Evolutionary conservation across 1,140 invertebrate genomes (phyloP).

Genomic region (Pissodes strobi): DNA sequence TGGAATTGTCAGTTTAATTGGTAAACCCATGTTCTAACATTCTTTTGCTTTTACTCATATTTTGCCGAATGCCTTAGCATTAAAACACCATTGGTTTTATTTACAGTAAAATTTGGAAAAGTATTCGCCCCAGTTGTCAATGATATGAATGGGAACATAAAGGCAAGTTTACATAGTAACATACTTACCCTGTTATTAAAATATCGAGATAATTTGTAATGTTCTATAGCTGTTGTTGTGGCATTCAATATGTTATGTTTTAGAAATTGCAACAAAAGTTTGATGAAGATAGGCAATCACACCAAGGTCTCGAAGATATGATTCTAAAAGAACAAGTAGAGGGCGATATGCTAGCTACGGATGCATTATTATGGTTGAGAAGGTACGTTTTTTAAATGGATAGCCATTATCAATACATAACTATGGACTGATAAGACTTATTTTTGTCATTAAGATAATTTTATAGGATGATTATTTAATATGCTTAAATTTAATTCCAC

Average conservation of each 20-base stretch:
- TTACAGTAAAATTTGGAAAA: conserved; percentile 73
- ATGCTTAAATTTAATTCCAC: too few relatives aligned
- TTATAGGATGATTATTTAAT: too few relatives aligned
- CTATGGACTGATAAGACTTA: too few relatives aligned
- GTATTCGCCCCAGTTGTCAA: conserved; percentile 71
- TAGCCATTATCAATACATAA: too few relatives aligned
- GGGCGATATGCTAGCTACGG: conserved; percentile 59
- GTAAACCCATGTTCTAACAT: conserved; percentile 59
- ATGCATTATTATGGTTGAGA: conserved; percentile 71
- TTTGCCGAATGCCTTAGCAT: background rate
- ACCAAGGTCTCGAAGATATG: conserved; percentile 68
- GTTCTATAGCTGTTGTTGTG: too few relatives aligned
- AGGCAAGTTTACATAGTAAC: too few relatives aligned
- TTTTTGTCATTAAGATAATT: too few relatives aligned
- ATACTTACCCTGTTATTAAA: too few relatives aligned
- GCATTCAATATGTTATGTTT: conserved; percentile 37
- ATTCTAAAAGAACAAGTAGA: conserved; percentile 62
- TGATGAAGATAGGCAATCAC: conserved; percentile 58
- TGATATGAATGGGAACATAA: conserved; percentile 75
- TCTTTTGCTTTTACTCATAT: background rate
- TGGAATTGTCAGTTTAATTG: conserved; percentile 64
- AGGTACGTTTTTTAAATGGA: conserved; percentile 63
- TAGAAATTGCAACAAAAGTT: conserved; percentile 69
- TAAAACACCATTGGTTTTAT: conserved; percentile 23
- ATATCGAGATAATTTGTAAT: too few relatives aligned